Base-by-base conservation (phyloP, 2,888 invertebrate species). In the Tiliacea aurago region DNA sequence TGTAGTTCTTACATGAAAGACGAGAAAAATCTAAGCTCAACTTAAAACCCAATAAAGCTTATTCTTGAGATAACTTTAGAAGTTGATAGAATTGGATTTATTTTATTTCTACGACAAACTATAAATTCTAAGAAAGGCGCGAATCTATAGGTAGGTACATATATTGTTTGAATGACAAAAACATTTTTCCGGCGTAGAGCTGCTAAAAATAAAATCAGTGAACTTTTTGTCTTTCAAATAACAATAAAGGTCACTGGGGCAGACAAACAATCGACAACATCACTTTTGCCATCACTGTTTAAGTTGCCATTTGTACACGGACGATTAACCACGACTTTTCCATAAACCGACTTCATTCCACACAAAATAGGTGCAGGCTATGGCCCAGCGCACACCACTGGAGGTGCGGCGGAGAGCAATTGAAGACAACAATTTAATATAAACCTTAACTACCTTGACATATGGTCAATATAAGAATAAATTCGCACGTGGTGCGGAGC, bases 161-260 rank as follows among this genome's bases (percentile, higher is more conserved):
- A 49, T 13, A 23, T 20, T 53, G 3, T 58, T 3, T 9, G 2
- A 63, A 20, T 33, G 11, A 66, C 55, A 59, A 58, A 70, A 65
- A 66, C 28, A 69, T 66, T 79, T 20, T 13, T 4, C 41, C n/a
- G 20, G 28, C 33, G 41, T 11, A 47, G 18, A 70, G 18, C 63
- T 43, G 13, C 65, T 66, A 49, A 78, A 78, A 72, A 82, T 78
- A 72, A 78, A 78, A 68, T 61, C 69, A 71, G 66, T 64, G 70
- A 81, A 77, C 81, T 55, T 80, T 79, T 71, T 72, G 65, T 69
- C 43, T 78, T 66, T 43, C 65, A 51, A 72, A 72, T 72, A 78
- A 72, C 81, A 81, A 53, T 78, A 80, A 78, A 80, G 80, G 80
- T 80, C 78, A 80, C 56, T 82, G 78, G 78, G 83, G 79, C 72